Evolutionary conservation across 2,888 invertebrate species (phyloP).

Genomic region (Hemithea aestivaria): DNA sequence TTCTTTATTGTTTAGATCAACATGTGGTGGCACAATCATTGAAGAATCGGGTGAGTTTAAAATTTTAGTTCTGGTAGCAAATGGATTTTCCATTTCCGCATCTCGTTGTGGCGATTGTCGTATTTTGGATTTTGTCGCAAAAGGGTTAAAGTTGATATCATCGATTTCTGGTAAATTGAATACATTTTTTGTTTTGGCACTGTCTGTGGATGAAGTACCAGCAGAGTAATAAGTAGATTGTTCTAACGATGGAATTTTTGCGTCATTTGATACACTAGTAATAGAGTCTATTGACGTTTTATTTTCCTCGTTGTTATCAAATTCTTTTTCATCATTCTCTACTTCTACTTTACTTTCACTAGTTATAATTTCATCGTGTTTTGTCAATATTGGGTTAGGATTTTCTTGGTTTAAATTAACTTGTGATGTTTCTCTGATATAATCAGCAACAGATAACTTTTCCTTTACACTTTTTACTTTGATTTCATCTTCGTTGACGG

Average conservation of each 20-base stretch:
- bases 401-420: background rate
- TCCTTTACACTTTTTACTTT: background rate
- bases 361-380: no score
- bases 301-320: constrained; percentile 8
- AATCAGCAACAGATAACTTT: background rate
- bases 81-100: constrained; percentile 29
- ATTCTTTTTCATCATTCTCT: constrained; percentile 1
- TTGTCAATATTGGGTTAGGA: no score
- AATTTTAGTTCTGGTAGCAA: constrained; percentile 32
- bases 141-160: constrained; percentile 56
- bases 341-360: background rate
- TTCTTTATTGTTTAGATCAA: constrained; percentile 4
- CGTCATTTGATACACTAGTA: constrained; percentile 20
- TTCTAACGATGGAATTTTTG: constrained; percentile 45
- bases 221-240: constrained; percentile 48
- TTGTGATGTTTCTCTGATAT: background rate
- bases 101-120: constrained; percentile 39
- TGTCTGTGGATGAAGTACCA: constrained; percentile 42
- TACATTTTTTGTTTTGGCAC: constrained; percentile 46
- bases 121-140: constrained; percentile 55
- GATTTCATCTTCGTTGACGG: background rate
- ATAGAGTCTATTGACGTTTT: constrained; percentile 13
- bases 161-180: constrained; percentile 66
- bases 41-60: constrained; percentile 26
- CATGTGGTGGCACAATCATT: constrained; percentile 8